A percentile compares a stretch with the other conserved stretches of the same genome.
Conservation (phyloP, 2,888 invertebrate genomes). For the Ichneumon xanthorius region DNA sequence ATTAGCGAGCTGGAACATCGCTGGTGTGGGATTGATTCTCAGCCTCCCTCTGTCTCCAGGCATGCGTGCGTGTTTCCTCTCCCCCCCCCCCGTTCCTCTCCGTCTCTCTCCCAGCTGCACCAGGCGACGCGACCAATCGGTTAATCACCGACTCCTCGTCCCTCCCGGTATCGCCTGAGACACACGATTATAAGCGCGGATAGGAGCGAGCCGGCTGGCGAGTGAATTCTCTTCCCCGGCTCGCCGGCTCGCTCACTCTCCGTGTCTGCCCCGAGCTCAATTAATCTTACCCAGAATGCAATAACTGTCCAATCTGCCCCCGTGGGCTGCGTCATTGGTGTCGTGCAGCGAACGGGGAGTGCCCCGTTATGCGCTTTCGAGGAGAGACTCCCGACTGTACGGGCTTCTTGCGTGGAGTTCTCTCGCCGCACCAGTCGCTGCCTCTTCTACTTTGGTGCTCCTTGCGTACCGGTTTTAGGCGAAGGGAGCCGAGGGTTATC, state of each 20-base stretch:
- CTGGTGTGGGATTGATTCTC: constrained; percentile 71
- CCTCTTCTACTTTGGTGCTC: neutral
- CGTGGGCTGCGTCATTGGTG: constrained; percentile 79
- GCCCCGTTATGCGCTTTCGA: constrained; percentile 53
- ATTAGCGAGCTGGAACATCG: constrained; percentile 70
- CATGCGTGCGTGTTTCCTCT: constrained; percentile 26
- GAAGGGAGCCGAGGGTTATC: too few relatives aligned
- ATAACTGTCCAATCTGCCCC: constrained; percentile 85
- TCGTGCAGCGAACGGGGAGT: constrained; percentile 65
- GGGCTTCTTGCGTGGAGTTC: neutral
- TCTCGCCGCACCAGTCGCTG: neutral
- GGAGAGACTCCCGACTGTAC: constrained; percentile 15
- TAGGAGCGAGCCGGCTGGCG: constrained; percentile 64
- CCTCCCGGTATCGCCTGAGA: constrained; percentile 75
- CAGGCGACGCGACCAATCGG: constrained; percentile 77
- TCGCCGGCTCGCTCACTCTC: constrained; percentile 36
- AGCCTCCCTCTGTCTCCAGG: constrained; percentile 40
- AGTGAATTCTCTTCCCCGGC: constrained; percentile 46
- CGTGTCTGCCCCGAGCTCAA: constrained; percentile 75
- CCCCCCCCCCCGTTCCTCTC: too few relatives aligned
- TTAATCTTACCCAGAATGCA: constrained; percentile 85
- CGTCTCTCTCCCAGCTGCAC: constrained; percentile 39
- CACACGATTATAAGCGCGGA: constrained; percentile 65
- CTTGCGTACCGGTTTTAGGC: constrained; percentile 29
- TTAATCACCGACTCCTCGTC: constrained; percentile 81